A percentile compares a stretch with the other conserved stretches of the same genome.
These are phyloP conservation scores for Helicoverpa assulta DNA, from an alignment of 2,888 invertebrate genomes.

Conservation along the genomic window DNA sequence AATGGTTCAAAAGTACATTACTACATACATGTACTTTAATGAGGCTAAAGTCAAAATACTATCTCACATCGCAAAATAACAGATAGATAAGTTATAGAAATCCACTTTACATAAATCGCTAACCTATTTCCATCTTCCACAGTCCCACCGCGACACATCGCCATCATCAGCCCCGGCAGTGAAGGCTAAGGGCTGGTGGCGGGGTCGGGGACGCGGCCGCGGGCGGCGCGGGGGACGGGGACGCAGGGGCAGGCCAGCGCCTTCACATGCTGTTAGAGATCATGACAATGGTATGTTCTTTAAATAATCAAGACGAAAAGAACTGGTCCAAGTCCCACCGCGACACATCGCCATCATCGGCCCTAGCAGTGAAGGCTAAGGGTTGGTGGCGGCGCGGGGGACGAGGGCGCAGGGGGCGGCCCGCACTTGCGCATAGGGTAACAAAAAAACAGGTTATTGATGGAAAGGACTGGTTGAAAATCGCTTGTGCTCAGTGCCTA, in stretches of 20 bases:
- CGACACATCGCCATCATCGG: conserved; percentile 63
- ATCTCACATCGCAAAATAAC: too few relatives aligned
- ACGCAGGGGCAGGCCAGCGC: conserved; percentile 46
- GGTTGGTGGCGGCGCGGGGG: conserved; percentile 57
- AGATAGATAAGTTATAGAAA: too few relatives aligned
- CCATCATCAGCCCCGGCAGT: conserved; percentile 48
- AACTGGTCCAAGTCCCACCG: conserved; percentile 57
- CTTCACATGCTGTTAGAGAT: conserved; percentile 33
- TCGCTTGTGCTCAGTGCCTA: too few relatives aligned
- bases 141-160: conserved; percentile 65
- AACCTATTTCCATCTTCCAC: too few relatives aligned
- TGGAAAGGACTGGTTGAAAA: too few relatives aligned
- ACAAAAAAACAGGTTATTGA: too few relatives aligned
- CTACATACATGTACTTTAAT: too few relatives aligned
- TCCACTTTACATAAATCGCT: too few relatives aligned
- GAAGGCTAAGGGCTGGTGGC: conserved; percentile 13
- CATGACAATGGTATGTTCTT: conserved; percentile 53
- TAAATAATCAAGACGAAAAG: too few relatives aligned
- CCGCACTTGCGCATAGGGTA: not conserved
- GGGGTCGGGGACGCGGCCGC: conserved; percentile 62
- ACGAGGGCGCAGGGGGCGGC: conserved; percentile 53
- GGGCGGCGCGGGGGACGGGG: conserved; percentile 62
- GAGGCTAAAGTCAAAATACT: too few relatives aligned
- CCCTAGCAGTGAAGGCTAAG: not conserved
- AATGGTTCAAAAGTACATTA: too few relatives aligned